These are phyloP conservation scores for Sesia apiformis DNA, from an alignment of 2,888 invertebrate species.

Conservation along the genomic window DNA sequence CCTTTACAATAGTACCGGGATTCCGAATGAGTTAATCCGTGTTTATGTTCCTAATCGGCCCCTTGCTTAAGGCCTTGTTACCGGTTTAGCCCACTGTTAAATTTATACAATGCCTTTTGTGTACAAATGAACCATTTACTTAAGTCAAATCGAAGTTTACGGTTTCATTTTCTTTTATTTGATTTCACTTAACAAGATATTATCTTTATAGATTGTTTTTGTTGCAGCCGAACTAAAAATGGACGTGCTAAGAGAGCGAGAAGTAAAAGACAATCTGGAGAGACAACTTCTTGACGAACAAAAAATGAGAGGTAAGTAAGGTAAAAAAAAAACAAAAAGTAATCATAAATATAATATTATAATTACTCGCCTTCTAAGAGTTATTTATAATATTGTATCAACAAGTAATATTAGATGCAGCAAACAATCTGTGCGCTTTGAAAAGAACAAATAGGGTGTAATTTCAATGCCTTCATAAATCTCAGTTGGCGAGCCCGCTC, in stretches of 20 bases:
- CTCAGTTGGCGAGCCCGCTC: slow-evolving; percentile 39
- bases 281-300: slow-evolving; percentile 95
- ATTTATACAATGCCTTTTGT: slow-evolving; percentile 67
- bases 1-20: slow-evolving; percentile 70
- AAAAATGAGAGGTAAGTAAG: slow-evolving; percentile 91
- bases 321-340: background rate
- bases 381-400: background rate
- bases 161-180: slow-evolving; percentile 24
- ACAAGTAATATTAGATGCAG: slow-evolving; percentile 15
- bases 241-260: slow-evolving; percentile 94
- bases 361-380: background rate
- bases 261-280: slow-evolving; percentile 94
- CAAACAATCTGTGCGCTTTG: slow-evolving; percentile 16
- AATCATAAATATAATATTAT: slow-evolving; percentile 1
- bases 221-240: slow-evolving; percentile 95
- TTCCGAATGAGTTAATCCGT: slow-evolving; percentile 74
- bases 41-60: slow-evolving; percentile 72
- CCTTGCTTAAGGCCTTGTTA: slow-evolving; percentile 65
- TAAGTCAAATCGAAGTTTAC: slow-evolving; percentile 45
- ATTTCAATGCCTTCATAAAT: slow-evolving; percentile 63
- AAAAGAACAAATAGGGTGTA: slow-evolving; percentile 53
- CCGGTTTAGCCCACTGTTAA: slow-evolving; percentile 63
- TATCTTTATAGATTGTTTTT: slow-evolving; percentile 21
- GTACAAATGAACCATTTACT: slow-evolving; percentile 51
- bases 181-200: slow-evolving; percentile 10